Evolutionary conservation across 2,113 vertebrate genomes (phyloP).

Genomic region (Austrofundulus limnaeus): DNA sequence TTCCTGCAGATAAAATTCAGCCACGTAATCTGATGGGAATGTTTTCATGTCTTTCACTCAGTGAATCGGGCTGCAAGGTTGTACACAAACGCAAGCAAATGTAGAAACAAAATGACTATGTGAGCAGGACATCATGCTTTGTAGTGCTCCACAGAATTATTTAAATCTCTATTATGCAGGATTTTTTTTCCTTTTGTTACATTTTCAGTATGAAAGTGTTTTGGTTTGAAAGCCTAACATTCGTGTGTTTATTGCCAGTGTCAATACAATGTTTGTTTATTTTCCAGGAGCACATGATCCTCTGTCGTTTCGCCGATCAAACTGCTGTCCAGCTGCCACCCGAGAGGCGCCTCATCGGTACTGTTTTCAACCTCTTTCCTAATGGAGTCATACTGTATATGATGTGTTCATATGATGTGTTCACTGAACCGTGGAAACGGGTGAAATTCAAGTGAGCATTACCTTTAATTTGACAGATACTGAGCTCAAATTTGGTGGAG

Average conservation of each 20-base stretch:
- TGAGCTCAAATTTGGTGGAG: not conserved
- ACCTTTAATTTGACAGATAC: not conserved
- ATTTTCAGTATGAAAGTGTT: not conserved
- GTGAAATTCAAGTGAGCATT: not conserved
- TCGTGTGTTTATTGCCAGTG: not conserved
- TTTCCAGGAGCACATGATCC: constrained; percentile 94
- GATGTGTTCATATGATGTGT: too few relatives aligned
- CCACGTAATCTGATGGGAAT: not conserved
- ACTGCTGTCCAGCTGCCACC: constrained; percentile 89
- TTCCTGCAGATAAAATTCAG: not conserved
- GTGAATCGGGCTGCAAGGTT: not conserved
- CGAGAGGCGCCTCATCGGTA: constrained; percentile 88
- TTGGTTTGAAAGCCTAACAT: not conserved
- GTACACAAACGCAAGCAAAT: not conserved
- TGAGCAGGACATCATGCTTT: not conserved
- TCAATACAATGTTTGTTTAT: constrained; percentile 1
- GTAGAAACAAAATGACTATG: constrained; percentile 1
- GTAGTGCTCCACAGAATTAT: not conserved
- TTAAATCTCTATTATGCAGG: not conserved
- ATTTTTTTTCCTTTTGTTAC: not conserved
- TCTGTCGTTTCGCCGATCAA: constrained; percentile 97
- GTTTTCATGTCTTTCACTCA: not conserved
- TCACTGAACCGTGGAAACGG: not conserved
- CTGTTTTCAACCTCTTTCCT: not conserved
- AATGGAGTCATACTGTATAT: too few relatives aligned